These are phyloP conservation scores for Takifugu flavidus DNA, from an alignment of 2,113 vertebrate species.

Conservation along the genomic window DNA sequence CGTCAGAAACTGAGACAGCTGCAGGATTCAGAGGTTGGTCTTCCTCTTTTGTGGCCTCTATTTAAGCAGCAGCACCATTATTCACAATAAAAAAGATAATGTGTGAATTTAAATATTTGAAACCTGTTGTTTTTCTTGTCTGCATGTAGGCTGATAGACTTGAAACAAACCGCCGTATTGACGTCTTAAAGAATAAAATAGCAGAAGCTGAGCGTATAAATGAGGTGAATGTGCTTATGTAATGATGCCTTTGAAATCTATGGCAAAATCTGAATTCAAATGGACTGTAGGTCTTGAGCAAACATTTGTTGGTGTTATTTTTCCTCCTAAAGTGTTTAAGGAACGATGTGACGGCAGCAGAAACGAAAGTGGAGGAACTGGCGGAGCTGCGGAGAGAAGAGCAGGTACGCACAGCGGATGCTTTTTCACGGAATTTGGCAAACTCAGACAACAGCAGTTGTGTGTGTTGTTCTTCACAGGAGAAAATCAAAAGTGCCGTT, in stretches of 20 bases:
- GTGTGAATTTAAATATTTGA: neutral
- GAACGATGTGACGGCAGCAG: slow-evolving; percentile 71
- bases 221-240: slow-evolving; percentile 63
- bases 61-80: neutral
- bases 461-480: slow-evolving; percentile 62
- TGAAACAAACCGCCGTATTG: slow-evolving; percentile 49
- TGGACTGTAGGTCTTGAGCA: too few relatives aligned
- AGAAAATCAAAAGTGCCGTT: slow-evolving; percentile 65
- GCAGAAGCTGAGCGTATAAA: slow-evolving; percentile 76
- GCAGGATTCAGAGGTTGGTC: slow-evolving; percentile 70
- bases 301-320: neutral
- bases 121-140: neutral
- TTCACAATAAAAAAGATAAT: neutral
- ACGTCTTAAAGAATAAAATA: slow-evolving; percentile 71
- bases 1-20: slow-evolving; percentile 71
- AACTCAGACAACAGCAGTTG: neutral
- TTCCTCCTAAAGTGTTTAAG: slow-evolving; percentile 75
- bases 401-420: slow-evolving; percentile 64
- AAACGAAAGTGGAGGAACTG: slow-evolving; percentile 75
- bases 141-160: slow-evolving; percentile 38
- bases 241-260: too few relatives aligned
- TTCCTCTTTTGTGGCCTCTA: neutral
- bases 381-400: slow-evolving; percentile 73
- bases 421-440: neutral
- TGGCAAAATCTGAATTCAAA: too few relatives aligned